These are phyloP conservation scores for Microctonus aethiopoides DNA, from an alignment of 2,888 invertebrate genomes.

Conservation along the genomic window DNA sequence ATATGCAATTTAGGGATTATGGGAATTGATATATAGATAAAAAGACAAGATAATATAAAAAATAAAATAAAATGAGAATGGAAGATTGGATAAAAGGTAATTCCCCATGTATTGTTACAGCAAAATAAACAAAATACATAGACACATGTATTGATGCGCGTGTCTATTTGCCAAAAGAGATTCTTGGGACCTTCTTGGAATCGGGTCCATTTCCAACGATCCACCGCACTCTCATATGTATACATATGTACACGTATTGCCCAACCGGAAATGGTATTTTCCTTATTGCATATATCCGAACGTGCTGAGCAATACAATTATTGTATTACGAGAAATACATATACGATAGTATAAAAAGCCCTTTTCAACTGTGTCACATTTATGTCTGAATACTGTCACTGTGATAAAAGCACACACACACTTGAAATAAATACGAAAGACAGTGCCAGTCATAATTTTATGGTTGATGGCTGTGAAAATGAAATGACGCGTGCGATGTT, in stretches of 20 bases:
- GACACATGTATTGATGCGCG: background rate
- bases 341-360: background rate
- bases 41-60: no score
- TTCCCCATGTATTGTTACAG: background rate
- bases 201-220: constrained; percentile 1
- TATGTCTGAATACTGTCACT: background rate
- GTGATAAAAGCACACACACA: background rate
- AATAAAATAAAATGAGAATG: background rate
- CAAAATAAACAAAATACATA: background rate
- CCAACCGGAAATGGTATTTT: constrained; percentile 48
- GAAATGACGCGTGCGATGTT: background rate
- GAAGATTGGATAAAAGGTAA: background rate
- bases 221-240: background rate
- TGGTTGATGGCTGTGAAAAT: background rate
- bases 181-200: background rate
- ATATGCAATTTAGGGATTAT: no score
- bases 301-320: constrained; percentile 56
- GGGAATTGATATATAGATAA: no score
- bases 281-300: constrained; percentile 51
- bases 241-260: constrained; percentile 19
- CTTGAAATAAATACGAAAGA: background rate
- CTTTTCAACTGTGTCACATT: background rate
- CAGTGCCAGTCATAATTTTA: background rate
- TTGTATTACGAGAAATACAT: constrained; percentile 46
- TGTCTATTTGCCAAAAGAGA: background rate